Base-by-base conservation (phyloP, 1,140 invertebrate genomes). In the Oryzaephilus surinamensis region DNA sequence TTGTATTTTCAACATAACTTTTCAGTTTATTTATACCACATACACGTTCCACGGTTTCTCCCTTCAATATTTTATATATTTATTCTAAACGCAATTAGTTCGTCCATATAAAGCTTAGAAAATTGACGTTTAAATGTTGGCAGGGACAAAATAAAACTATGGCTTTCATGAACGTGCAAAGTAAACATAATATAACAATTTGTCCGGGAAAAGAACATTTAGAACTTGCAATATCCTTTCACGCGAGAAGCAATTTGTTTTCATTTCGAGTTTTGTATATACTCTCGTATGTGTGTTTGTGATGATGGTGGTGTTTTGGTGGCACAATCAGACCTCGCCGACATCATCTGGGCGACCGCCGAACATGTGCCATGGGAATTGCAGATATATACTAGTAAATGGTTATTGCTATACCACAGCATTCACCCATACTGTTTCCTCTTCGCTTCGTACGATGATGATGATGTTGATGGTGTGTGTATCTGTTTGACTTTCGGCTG, bases 361-460 rank as follows among this genome's bases (percentile, higher is more conserved):
- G 41, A 50, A 53, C 45, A 48, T 40, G 41, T 41, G 43, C 45
- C 48, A 47, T 47, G 51, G 51, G 54, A 56, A 56, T 56, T 48
- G 46, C 50, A 54, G 51, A 54, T 56, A n/a, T n/a, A n/a, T n/a
- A 54, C 51, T 54, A 42, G 51, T 55, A 57, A 57, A 57, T 55
- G 50, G 52, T 57, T 55, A 57, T 57, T 57, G 54, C 54, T 31
- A 28, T 41, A 40, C 32, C 45, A 36, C 38, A 38, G 41, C 41
- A 44, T n/a, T n/a, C n/a, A n/a, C n/a, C n/a, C n/a, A n/a, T n/a
- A n/a, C n/a, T n/a, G n/a, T n/a, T n/a, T n/a, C n/a, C n/a, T n/a
- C n/a, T n/a, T n/a, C n/a, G n/a, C n/a, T n/a, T n/a, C n/a, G n/a
- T n/a, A n/a, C n/a, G n/a, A n/a, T n/a, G n/a, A n/a, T n/a, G n/a